These are phyloP conservation scores for Sebastes minor DNA, from an alignment of 2,797 vertebrate species.

Conservation along the genomic window DNA sequence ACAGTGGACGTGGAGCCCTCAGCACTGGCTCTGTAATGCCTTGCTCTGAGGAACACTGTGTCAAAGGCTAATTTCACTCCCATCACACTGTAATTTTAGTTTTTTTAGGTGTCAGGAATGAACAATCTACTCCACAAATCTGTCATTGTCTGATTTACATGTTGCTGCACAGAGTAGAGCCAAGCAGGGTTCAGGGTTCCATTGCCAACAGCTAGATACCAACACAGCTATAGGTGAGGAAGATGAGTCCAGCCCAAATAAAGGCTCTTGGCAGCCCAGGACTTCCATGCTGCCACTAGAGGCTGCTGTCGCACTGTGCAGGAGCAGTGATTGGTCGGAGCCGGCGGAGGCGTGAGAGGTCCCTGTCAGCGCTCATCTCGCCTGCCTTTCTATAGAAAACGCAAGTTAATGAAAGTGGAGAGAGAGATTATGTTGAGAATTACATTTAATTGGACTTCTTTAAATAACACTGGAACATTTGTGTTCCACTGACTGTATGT, in stretches of 20 bases:
- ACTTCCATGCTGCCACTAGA: constrained; percentile 59
- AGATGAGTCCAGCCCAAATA: constrained; percentile 1
- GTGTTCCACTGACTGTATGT: not conserved
- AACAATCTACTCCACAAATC: not conserved
- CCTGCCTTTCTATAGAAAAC: constrained; percentile 71
- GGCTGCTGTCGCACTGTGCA: constrained; percentile 70
- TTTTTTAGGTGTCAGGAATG: not conserved
- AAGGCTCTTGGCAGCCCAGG: not conserved
- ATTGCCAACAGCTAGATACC: not conserved
- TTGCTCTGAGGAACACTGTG: not conserved
- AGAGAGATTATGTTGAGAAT: constrained; percentile 78
- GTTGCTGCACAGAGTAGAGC: too few species aligned
- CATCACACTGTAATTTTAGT: not conserved
- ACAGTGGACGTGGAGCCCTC: not conserved
- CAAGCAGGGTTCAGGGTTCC: not conserved
- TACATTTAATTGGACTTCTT: constrained; percentile 80
- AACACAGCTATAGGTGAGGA: not conserved
- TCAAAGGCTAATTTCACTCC: not conserved
- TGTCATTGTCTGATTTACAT: not conserved
- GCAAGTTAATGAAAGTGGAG: constrained; percentile 78
- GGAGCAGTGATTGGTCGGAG: not conserved
- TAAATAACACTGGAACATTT: constrained; percentile 74
- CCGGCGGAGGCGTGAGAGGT: constrained; percentile 45
- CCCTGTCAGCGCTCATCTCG: constrained; percentile 58
- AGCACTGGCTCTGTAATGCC: too few species aligned